Base-by-base conservation (phyloP, 2,797 vertebrate genomes). In the Telmatherina bonti region DNA sequence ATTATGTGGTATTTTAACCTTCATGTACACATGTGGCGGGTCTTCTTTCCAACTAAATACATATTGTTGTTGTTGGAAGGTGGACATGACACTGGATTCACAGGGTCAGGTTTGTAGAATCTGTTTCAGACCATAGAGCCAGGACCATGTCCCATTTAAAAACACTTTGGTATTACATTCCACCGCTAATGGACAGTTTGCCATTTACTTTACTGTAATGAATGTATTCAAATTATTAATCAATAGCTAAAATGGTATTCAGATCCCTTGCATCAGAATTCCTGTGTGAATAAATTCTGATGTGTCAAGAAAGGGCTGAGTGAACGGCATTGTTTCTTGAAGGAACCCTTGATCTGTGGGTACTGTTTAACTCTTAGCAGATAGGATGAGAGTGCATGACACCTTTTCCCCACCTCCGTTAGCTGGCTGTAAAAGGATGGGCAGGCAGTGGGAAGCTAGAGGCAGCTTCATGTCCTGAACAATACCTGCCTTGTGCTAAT, bases 401-500 rank as follows among this genome's bases (percentile, higher is more conserved):
- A 83, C 79, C 78, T 66, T 80, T 74, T 76, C 70, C 81, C 81
- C 76, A 70, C 72, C 75, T 69, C 82, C 1, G 62, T 78, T 67
- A 84, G 76, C 12, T 43, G 65, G 65, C 71, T 73, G 69, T 70
- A 84, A 85, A 88, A 87, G 67, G 82, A 87, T 15, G 66, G 76
- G 74, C 81, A 72, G 72, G 72, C 56, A 49, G 69, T 51, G 62
- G 82, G 79, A 63, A 80, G 83, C 78, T 76, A 83, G 81, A 85
- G 76, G 86, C 85, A 76, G 84, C 87, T 82, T 72, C 43, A 62
- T 77, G 51, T 87, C 85, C 89, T 90, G 88, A 86, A 92, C 68
- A 90, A 94, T 93, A 94, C 92, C 87, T 88, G 92, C 89, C 91
- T 93, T 92, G 91, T 91, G 90, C 89, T 88, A 82, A 93, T 87